phyloP scores from a whole-genome alignment of 2,113 vertebrate genomes.

The Halichoeres trimaculatus region DNA sequence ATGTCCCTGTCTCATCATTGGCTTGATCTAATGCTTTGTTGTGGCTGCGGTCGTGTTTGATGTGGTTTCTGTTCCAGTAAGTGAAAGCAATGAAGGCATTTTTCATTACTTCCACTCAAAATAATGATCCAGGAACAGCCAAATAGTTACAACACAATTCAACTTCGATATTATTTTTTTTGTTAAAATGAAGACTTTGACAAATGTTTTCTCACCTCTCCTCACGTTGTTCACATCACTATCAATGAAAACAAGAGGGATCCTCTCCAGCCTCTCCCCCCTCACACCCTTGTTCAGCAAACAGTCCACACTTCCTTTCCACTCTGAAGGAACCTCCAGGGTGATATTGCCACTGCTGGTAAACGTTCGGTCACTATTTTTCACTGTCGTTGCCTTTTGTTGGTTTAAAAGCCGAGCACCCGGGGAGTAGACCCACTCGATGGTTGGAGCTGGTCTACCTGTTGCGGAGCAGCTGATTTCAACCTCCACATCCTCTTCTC shows the following conservation, averaged over 20 bases:
- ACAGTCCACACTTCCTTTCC: constrained; percentile 60
- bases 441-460: constrained; percentile 76
- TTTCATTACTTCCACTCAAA: too few relatives aligned
- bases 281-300: constrained; percentile 36
- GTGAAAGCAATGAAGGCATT: too few relatives aligned
- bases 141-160: too few relatives aligned
- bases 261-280: constrained; percentile 10
- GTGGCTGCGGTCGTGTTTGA: too few relatives aligned
- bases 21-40: too few relatives aligned
- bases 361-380: constrained; percentile 54
- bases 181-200: too few relatives aligned
- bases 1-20: too few relatives aligned
- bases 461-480: constrained; percentile 76
- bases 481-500: neutral
- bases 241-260: constrained; percentile 1
- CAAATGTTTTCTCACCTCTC: constrained; percentile 2
- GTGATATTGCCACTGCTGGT: constrained; percentile 70
- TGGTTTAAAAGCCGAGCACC: accelerated
- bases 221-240: accelerated
- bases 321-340: constrained; percentile 12
- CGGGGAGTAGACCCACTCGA: constrained; percentile 55
- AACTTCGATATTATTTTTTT: too few relatives aligned
- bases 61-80: too few relatives aligned
- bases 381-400: accelerated
- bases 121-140: too few relatives aligned